Conservation (phyloP, 2,888 invertebrate species). For the Drosophila demipolita region DNA sequence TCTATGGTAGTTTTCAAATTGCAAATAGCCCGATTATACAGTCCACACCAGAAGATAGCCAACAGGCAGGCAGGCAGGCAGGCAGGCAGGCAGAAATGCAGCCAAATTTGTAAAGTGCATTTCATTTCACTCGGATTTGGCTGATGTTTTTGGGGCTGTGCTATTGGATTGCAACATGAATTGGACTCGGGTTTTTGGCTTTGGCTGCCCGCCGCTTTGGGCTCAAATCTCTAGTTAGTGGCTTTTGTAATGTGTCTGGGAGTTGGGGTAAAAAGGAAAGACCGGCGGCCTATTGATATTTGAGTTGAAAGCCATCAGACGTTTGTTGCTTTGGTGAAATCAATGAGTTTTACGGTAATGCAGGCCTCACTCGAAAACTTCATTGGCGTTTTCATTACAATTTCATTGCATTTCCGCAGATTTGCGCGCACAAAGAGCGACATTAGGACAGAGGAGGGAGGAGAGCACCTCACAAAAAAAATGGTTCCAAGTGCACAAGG, state of each 20-base stretch:
- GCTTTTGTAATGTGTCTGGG: conserved; percentile 23
- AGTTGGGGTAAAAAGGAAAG: not conserved
- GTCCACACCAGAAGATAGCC: not conserved
- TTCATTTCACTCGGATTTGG: conserved; percentile 5
- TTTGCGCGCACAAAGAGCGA: conserved; percentile 63
- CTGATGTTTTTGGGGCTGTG: not conserved
- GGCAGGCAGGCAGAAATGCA: not conserved
- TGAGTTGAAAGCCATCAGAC: conserved; percentile 33
- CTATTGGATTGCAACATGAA: conserved; percentile 25
- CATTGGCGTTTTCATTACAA: conserved; percentile 56
- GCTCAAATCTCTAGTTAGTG: conserved; percentile 35
- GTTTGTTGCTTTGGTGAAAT: conserved; percentile 33
- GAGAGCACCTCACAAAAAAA: not conserved
- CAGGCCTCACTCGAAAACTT: conserved; percentile 19
- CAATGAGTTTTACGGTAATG: conserved; percentile 40
- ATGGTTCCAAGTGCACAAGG: conserved; percentile 54
- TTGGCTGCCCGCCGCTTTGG: conserved; percentile 8
- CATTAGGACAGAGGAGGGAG: not conserved
- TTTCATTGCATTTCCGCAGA: conserved; percentile 67
- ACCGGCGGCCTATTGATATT: conserved; percentile 50
- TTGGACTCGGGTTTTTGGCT: conserved; percentile 4
- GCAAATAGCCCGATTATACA: not conserved
- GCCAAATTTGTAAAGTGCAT: conserved; percentile 16
- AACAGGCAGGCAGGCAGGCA: not conserved
- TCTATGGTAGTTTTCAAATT: conserved; percentile 2